Base-by-base conservation (phyloP, 1,140 invertebrate species). In the Bombus affinis region DNA sequence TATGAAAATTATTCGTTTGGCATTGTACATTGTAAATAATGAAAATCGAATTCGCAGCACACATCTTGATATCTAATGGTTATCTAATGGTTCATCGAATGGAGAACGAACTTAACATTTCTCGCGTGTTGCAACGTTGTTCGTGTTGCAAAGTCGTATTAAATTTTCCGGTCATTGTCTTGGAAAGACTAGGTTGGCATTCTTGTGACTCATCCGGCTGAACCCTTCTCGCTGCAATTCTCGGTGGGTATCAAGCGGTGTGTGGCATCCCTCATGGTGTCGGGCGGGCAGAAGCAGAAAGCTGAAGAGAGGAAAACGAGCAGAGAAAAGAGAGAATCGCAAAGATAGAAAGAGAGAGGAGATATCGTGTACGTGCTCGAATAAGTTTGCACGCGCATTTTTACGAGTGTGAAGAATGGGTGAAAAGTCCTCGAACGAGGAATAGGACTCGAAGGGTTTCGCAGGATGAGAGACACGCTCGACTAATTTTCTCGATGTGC, bases 401-500 rank as follows among this genome's bases (percentile, higher is more conserved):
- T 89, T 82, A 79, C 81, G 62, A 73, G 44, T 59, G 80, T 68
- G 62, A 62, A 53, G 75, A 85, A 81, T n/a, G 44, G 83, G 76
- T 35, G 88, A 77, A 59, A 83, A 78, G 78, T 65, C 57, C 74
- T 81, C 59, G 74, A 82, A 22, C 13, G 68, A 68, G 53, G 79
- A 47, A n/a, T 62, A 62, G 32, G 66, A 47, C 18, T n/a, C 10
- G 77, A 57, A 84, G 74, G 62, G 68, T 83, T 66, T 89, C 62
- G 77, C 72, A 74, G 85, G 79, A 89, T 70, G 79, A 86, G 74
- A 75, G 84, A 86, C 78, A 89, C 88, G 84, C 80, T 89, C 88
- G 88, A 85, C 81, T 87, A 90, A 90, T 89, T 89, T 89, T 87
- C 88, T 78, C 88, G 73, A 81, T 84, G 80, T 65, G 85, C 88